Percentiles rank a stretch among this genome's conserved stretches.
Conservation (phyloP, 2,797 vertebrate species). For the Botia kubotai region DNA sequence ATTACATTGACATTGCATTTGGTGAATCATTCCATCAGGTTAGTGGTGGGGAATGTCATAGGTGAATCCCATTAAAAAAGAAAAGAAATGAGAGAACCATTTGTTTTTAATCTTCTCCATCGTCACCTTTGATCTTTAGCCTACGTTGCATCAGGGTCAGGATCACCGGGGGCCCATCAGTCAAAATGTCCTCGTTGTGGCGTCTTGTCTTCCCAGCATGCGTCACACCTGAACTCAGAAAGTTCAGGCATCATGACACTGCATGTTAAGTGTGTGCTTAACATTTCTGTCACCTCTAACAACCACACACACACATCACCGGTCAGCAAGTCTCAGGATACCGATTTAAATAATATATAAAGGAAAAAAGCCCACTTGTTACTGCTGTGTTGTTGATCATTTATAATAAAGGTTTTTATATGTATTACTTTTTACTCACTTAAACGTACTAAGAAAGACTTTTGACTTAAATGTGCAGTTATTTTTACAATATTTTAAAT, state of each 20-base stretch:
- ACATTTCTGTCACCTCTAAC: constrained; percentile 31
- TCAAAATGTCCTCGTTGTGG: constrained; percentile 20
- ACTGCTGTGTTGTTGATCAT: constrained; percentile 2
- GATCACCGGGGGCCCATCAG: constrained; percentile 37
- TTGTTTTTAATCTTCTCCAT: constrained; percentile 53
- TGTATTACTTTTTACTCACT: not conserved
- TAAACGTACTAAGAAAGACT: too few relatives aligned
- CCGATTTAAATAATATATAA: constrained; percentile 23
- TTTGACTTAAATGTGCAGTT: not conserved
- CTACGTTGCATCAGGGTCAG: not conserved
- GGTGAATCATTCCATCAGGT: constrained; percentile 44
- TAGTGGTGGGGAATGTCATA: constrained; percentile 16
- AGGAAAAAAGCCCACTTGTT: not conserved
- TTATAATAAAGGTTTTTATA: not conserved
- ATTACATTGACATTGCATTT: constrained; percentile 54
- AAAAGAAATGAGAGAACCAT: constrained; percentile 40
- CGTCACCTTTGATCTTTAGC: constrained; percentile 43
- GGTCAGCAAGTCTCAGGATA: not conserved
- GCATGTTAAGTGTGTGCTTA: constrained; percentile 54
- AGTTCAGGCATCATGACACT: constrained; percentile 45
- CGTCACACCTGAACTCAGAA: constrained; percentile 35
- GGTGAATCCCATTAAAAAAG: constrained; percentile 43
- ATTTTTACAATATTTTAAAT: not conserved
- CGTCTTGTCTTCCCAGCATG: not conserved
- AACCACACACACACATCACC: constrained; percentile 2